Evolutionary conservation across 2,797 vertebrate species (phyloP).

Genomic region (Eospalax fontanierii): DNA sequence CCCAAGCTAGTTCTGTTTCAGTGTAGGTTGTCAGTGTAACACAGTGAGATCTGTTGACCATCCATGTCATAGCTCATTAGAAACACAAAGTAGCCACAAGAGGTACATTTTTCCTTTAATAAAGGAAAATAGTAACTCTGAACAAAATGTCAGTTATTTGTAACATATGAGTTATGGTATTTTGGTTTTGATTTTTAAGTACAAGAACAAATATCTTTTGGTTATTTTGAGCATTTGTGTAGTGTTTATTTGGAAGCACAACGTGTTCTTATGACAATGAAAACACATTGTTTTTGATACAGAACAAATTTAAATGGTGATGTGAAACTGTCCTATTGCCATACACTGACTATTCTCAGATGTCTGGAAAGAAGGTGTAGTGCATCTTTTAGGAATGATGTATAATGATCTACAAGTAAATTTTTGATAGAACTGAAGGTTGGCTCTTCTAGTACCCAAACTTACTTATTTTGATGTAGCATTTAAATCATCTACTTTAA

Average conservation of each 20-base stretch:
- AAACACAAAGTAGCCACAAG: not conserved
- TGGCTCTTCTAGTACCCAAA: not conserved
- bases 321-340: not conserved
- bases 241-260: slow-evolving; percentile 29
- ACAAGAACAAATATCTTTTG: slow-evolving; percentile 1
- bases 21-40: not conserved
- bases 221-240: slow-evolving; percentile 47
- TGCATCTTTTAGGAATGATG: slow-evolving; percentile 11
- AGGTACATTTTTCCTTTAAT: slow-evolving; percentile 35
- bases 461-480: slow-evolving; percentile 44
- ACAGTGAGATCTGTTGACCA: not conserved
- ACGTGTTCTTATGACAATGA: slow-evolving; percentile 12
- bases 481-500: slow-evolving; percentile 29
- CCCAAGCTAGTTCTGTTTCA: not conserved
- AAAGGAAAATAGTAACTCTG: not conserved
- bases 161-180: not conserved
- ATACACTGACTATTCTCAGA: not conserved
- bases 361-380: not conserved
- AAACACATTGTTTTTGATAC: not conserved
- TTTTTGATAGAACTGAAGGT: slow-evolving; percentile 31
- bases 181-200: slow-evolving; percentile 58
- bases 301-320: slow-evolving; percentile 33
- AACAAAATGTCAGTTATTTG: slow-evolving; percentile 39
- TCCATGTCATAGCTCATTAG: not conserved
- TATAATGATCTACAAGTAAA: not conserved